Evolutionary conservation across 2,797 vertebrate species (phyloP).

Genomic region (Tauraco hartlaubi): DNA sequence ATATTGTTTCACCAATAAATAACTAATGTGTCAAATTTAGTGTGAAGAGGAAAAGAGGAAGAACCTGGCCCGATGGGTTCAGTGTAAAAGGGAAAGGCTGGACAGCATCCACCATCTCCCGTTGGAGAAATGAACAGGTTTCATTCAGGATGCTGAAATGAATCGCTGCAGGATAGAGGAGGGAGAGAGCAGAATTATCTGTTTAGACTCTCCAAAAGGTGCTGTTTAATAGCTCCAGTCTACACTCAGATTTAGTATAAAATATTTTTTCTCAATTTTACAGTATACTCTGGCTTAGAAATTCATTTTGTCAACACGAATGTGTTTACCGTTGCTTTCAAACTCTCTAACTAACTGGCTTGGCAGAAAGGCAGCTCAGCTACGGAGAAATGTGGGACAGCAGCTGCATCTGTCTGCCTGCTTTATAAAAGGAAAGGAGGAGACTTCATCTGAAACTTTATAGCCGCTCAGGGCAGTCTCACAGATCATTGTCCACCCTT

Average conservation of each 20-base stretch:
- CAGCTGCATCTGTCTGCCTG: slow-evolving; percentile 22
- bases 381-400: neutral
- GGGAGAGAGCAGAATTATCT: neutral
- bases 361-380: slow-evolving; percentile 34
- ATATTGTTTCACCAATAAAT: neutral
- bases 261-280: slow-evolving; percentile 16
- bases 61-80: neutral
- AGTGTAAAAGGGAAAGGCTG: neutral
- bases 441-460: slow-evolving; percentile 16
- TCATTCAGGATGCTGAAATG: slow-evolving; percentile 36
- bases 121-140: neutral
- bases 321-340: slow-evolving; percentile 53
- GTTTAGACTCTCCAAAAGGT: slow-evolving; percentile 1
- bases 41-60: neutral
- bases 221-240: slow-evolving; percentile 35
- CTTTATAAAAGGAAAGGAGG: slow-evolving; percentile 35
- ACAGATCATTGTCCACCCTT: slow-evolving; percentile 16
- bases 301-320: slow-evolving; percentile 46
- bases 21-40: neutral
- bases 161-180: neutral
- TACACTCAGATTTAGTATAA: slow-evolving; percentile 13
- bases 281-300: slow-evolving; percentile 27
- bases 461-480: neutral
- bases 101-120: neutral
- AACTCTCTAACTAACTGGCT: slow-evolving; percentile 43